Percentiles rank a stretch among this genome's conserved stretches.
These are phyloP conservation scores for Cerastis rubricosa DNA, from an alignment of 2,888 invertebrate genomes.

Conservation along the genomic window DNA sequence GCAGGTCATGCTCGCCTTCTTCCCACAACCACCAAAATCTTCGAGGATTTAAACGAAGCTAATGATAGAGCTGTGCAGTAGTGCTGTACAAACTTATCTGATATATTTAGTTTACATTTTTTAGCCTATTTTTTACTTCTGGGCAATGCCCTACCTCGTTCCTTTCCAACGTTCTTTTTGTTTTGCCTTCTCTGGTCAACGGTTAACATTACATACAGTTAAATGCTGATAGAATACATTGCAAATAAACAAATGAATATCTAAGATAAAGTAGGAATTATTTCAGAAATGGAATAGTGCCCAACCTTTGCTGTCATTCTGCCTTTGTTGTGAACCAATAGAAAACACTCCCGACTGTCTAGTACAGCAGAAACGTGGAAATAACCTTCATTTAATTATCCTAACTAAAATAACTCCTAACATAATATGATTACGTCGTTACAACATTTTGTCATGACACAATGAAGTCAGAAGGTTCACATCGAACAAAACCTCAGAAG, in stretches of 20 bases:
- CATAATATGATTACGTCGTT: constrained; percentile 60
- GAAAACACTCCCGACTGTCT: neutral
- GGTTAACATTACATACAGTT: too few relatives aligned
- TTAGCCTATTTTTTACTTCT: too few relatives aligned
- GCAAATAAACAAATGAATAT: neutral
- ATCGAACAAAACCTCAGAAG: neutral
- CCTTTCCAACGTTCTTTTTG: too few relatives aligned
- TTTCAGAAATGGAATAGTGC: neutral
- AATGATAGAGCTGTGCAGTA: neutral
- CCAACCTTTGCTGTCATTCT: neutral
- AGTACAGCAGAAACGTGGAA: constrained; percentile 7
- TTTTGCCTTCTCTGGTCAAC: too few relatives aligned
- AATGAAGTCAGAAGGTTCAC: constrained; percentile 1
- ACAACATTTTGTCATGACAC: constrained; percentile 12
- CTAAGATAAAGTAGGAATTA: neutral
- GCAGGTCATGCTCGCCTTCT: too few relatives aligned
- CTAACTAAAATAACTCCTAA: constrained; percentile 59
- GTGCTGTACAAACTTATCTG: neutral
- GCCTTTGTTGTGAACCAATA: neutral
- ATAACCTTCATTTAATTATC: constrained; percentile 59
- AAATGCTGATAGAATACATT: neutral
- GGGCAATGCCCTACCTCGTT: too few relatives aligned
- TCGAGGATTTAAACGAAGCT: neutral
- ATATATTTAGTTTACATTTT: neutral
- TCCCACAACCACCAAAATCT: neutral